A percentile compares a stretch with the other conserved stretches of the same genome.
phyloP scores from a whole-genome alignment of 2,888 invertebrate species.

The Melanchra persicariae region DNA sequence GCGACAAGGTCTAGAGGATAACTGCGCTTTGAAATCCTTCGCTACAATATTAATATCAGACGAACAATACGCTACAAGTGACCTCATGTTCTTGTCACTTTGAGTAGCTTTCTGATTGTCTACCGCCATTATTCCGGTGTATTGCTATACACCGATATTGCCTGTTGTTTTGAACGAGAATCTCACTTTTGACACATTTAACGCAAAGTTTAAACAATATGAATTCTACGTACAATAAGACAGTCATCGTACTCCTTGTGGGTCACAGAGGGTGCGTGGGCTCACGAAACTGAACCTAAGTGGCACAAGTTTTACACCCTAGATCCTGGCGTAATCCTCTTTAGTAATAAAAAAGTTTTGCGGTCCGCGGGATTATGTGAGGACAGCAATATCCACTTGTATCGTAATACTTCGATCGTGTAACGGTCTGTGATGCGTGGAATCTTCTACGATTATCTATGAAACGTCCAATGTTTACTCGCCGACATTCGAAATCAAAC shows the following conservation, averaged over 20 bases:
- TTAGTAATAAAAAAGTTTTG: constrained; percentile 34
- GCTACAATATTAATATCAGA: constrained; percentile 40
- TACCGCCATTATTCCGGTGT: constrained; percentile 30
- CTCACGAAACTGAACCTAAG: constrained; percentile 11
- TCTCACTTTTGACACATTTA: constrained; percentile 15
- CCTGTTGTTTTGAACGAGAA: constrained; percentile 12
- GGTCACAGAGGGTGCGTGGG: constrained; percentile 17
- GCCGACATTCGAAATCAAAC: constrained; percentile 17
- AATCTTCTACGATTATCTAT: background rate
- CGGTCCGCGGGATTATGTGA: constrained; percentile 13
- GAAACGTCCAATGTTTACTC: background rate
- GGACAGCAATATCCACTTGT: constrained; percentile 7
- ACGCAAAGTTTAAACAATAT: constrained; percentile 26
- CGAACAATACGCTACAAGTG: constrained; percentile 49
- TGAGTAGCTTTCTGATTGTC: constrained; percentile 18
- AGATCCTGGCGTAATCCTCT: constrained; percentile 15
- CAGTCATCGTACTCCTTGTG: constrained; percentile 33
- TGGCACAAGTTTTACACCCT: background rate
- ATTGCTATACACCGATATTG: constrained; percentile 8
- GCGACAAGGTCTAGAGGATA: constrained; percentile 39
- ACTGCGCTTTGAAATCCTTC: constrained; percentile 35
- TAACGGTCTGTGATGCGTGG: constrained; percentile 4
- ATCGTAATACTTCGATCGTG: constrained; percentile 29
- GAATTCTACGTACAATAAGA: constrained; percentile 7
- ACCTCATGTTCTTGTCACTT: constrained; percentile 33